Evolutionary conservation across 1,140 invertebrate species (phyloP).

Genomic region (Bombus consobrinus): DNA sequence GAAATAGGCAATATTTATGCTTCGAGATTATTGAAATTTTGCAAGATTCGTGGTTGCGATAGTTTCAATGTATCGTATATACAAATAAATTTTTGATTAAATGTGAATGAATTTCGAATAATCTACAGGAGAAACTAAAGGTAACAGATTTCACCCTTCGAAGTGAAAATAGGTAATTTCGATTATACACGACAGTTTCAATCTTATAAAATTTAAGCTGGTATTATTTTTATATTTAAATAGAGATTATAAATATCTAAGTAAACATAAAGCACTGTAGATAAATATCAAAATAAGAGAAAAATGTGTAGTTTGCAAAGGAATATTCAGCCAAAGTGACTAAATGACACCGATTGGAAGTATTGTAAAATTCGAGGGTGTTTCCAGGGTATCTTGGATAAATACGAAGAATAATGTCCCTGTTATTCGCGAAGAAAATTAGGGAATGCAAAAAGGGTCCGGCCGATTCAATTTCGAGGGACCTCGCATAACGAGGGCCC

Average conservation of each 20-base stretch:
- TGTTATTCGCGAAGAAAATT: slow-evolving; percentile 6
- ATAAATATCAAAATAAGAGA: background rate
- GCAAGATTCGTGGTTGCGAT: background rate
- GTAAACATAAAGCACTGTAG: background rate
- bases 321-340: background rate
- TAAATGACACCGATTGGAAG: background rate
- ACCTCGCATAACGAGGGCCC: slow-evolving; percentile 43
- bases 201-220: background rate
- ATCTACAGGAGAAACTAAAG: too few relatives aligned
- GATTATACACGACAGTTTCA: background rate
- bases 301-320: too few relatives aligned
- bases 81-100: background rate
- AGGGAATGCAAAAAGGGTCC: slow-evolving; percentile 23
- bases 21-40: background rate
- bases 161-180: too few relatives aligned
- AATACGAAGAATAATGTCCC: background rate
- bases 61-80: background rate
- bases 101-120: background rate
- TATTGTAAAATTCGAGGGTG: background rate
- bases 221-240: background rate
- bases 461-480: slow-evolving; percentile 57
- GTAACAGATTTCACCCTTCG: too few relatives aligned
- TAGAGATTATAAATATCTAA: background rate
- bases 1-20: background rate
- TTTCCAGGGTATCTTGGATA: background rate